Percentiles rank a stretch among this genome's conserved stretches.
Evolutionary conservation across 2,797 vertebrate species (phyloP).

Genomic region (Myotis planiceps): DNA sequence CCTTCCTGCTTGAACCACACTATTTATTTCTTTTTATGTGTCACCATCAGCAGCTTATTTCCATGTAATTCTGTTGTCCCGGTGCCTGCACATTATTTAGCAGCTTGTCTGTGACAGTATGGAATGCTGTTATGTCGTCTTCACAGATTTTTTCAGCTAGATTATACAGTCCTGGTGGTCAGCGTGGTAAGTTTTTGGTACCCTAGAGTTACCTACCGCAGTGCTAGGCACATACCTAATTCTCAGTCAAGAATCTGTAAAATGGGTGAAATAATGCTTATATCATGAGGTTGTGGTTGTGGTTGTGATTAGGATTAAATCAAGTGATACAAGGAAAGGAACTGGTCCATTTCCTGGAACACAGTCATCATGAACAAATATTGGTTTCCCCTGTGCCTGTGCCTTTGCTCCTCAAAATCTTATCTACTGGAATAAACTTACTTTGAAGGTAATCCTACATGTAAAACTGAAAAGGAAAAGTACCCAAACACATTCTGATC

Average conservation of each 20-base stretch:
- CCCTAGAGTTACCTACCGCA: background rate
- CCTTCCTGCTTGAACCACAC: background rate
- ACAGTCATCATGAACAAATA: background rate
- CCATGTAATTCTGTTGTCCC: background rate
- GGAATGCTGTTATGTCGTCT: background rate
- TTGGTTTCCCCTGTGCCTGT: background rate
- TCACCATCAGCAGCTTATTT: background rate
- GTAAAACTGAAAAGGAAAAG: background rate
- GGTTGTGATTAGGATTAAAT: background rate
- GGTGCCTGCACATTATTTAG: background rate
- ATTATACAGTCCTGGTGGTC: background rate
- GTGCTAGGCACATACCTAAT: background rate
- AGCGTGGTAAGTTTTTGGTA: background rate
- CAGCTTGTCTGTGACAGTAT: background rate
- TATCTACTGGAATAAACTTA: slow-evolving; percentile 19
- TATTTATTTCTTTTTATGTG: background rate
- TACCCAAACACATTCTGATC: background rate
- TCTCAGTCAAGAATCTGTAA: background rate
- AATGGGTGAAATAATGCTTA: background rate
- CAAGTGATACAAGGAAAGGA: background rate
- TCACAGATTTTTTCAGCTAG: background rate
- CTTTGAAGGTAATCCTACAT: background rate
- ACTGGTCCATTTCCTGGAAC: background rate
- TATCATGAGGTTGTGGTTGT: background rate
- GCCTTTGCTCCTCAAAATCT: background rate